Percentiles rank a stretch among this genome's conserved stretches.
Evolutionary conservation across 2,888 invertebrate species (phyloP).

Genomic region (Drosophila kuntzei): DNA sequence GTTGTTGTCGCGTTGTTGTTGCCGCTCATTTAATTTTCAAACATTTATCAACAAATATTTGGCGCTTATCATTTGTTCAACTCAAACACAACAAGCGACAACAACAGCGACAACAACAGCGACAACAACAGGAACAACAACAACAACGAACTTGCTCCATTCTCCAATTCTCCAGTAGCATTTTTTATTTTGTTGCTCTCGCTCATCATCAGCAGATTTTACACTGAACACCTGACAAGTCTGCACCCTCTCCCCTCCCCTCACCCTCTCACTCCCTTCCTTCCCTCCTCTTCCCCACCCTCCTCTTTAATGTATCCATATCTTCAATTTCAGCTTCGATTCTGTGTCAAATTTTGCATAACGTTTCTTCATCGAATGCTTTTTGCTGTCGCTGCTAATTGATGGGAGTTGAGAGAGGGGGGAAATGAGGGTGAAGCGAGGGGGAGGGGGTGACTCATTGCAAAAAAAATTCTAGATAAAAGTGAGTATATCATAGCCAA

Average conservation of each 20-base stretch:
- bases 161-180: conserved; percentile 17
- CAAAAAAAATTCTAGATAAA: conserved; percentile 5
- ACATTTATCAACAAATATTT: conserved; percentile 82
- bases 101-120: conserved; percentile 11
- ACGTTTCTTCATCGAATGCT: conserved; percentile 33
- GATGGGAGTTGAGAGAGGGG: neutral
- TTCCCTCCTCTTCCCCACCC: neutral
- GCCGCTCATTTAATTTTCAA: conserved; percentile 78
- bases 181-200: neutral
- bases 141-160: conserved; percentile 13
- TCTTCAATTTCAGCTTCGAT: conserved; percentile 26
- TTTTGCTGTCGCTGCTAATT: conserved; percentile 40
- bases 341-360: conserved; percentile 59
- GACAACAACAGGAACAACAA: conserved; percentile 13
- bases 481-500: neutral
- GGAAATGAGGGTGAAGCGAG: too few relatives aligned
- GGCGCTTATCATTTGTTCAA: conserved; percentile 75
- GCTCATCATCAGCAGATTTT: conserved; percentile 37
- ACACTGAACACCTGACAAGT: conserved; percentile 39
- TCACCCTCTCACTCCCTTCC: too few relatives aligned
- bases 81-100: conserved; percentile 47
- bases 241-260: neutral
- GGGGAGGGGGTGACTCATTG: conserved; percentile 13
- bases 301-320: neutral
- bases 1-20: conserved; percentile 49